Base-by-base conservation (phyloP, 2,888 invertebrate species). In the Dexiosoma caninum region DNA sequence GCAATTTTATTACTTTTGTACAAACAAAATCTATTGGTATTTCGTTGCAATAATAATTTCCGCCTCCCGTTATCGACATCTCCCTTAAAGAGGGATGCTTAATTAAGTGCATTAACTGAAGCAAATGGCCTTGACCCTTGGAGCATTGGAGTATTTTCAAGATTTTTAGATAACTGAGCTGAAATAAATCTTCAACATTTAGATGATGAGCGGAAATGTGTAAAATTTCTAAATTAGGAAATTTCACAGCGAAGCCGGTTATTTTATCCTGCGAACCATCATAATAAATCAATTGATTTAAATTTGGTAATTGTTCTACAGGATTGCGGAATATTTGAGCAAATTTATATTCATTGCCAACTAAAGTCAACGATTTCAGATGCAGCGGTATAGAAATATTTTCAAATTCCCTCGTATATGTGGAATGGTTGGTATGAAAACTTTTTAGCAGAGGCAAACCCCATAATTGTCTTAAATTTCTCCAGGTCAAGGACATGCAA, bases 401-500 rank as follows among this genome's bases (percentile, higher is more conserved):
- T 37, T 55, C 30, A 37, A 46, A 46, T 55, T 64, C 46, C 4
- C 46, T 35, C 5, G 55, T 46, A 16, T 55, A 74, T 2, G 23
- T 49, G 4, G 74, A 66, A 21, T 42, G 14, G 2, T 21, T 59
- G n/a, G 57, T 35, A 16, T 40, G 49, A 21, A 66, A 75, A 5
- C 2, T 16, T 16, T 12, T 1, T 14, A 75, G 5, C 1, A 32
- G 30, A 1, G 62, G 42, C 23, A 62, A 32, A 16, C 32, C 40
- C n/a, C 57, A 32, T 6, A 75, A 21, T 42, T 75, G 66, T 19
- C n/a, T 75, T 10, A 75, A 32, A 42, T 75, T 75, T 6, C 40
- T 30, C 75, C 75, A 75, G 8, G 66, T 75, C n/a, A 75, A 49
- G 16, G 49, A 67, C 32, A 32, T 59, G 19, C 75, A 75, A 16